A percentile compares a stretch with the other conserved stretches of the same genome.
phyloP scores from a whole-genome alignment of 2,797 vertebrate genomes.

The Momotus momota region DNA sequence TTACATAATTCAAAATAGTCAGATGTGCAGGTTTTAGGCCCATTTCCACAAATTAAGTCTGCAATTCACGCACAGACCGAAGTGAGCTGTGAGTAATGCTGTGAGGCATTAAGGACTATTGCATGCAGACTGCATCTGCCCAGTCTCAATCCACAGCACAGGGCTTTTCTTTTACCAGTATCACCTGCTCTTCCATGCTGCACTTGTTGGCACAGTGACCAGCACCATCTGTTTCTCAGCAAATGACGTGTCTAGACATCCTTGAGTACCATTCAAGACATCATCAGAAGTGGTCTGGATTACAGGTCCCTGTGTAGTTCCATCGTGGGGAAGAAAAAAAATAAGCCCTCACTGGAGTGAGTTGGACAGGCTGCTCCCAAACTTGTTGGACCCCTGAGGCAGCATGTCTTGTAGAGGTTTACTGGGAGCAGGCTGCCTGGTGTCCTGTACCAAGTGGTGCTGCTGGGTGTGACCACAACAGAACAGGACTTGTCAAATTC shows the following conservation, averaged over 20 bases:
- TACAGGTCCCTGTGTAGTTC: background rate
- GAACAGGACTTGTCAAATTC: background rate
- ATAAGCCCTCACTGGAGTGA: background rate
- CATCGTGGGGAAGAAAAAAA: background rate
- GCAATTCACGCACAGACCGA: conserved; percentile 44
- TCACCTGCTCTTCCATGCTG: background rate
- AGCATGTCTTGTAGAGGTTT: background rate
- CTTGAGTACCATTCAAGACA: background rate
- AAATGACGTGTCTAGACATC: background rate
- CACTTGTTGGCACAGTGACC: background rate
- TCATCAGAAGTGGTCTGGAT: background rate
- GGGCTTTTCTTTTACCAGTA: background rate
- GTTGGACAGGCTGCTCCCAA: background rate
- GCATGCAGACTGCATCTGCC: background rate
- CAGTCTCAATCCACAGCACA: background rate
- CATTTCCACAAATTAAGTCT: conserved; percentile 56
- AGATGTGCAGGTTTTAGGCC: conserved; percentile 20
- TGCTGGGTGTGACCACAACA: background rate
- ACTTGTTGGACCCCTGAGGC: accelerated
- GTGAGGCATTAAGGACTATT: background rate
- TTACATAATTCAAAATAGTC: conserved; percentile 3
- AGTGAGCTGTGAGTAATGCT: background rate
- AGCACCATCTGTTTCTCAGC: background rate
- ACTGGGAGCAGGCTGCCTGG: background rate
- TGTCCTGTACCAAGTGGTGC: background rate